Evolutionary conservation across 2,888 invertebrate species (phyloP).

Genomic region (Candidula unifasciata): DNA sequence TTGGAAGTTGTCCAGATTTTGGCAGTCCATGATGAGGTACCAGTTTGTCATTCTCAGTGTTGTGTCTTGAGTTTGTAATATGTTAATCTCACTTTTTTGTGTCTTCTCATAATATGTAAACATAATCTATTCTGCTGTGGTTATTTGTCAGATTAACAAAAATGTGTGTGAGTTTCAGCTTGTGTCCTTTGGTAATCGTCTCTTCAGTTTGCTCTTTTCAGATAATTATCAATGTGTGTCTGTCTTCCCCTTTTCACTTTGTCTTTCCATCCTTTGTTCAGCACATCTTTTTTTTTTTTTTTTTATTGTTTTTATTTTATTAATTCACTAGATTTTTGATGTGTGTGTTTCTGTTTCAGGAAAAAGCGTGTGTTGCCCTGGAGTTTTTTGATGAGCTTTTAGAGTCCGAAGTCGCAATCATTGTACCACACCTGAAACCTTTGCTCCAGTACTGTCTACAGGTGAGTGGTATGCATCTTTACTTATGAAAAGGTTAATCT

Average conservation of each 20-base stretch:
- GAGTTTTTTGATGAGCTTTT: slow-evolving; percentile 83
- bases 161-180: no score
- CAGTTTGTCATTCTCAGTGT: not conserved
- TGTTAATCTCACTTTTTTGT: no score
- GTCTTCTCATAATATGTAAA: no score
- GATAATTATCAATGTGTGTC: no score
- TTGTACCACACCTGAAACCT: slow-evolving; percentile 83
- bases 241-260: no score
- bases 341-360: slow-evolving; percentile 74
- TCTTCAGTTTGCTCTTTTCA: no score
- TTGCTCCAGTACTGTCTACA: slow-evolving; percentile 84
- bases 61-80: not conserved
- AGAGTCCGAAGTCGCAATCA: slow-evolving; percentile 82
- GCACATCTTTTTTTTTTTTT: not conserved
- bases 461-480: slow-evolving; percentile 65
- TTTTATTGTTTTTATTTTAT: not conserved
- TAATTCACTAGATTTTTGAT: no score
- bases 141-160: no score
- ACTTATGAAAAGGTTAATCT: no score
- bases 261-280: not conserved
- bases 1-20: slow-evolving; percentile 83
- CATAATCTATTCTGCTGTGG: no score
- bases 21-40: slow-evolving; percentile 77
- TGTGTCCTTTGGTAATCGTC: no score
- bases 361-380: slow-evolving; percentile 82